These are phyloP conservation scores for Lasioglossum albipes DNA, from an alignment of 1,140 invertebrate species.

Conservation along the genomic window DNA sequence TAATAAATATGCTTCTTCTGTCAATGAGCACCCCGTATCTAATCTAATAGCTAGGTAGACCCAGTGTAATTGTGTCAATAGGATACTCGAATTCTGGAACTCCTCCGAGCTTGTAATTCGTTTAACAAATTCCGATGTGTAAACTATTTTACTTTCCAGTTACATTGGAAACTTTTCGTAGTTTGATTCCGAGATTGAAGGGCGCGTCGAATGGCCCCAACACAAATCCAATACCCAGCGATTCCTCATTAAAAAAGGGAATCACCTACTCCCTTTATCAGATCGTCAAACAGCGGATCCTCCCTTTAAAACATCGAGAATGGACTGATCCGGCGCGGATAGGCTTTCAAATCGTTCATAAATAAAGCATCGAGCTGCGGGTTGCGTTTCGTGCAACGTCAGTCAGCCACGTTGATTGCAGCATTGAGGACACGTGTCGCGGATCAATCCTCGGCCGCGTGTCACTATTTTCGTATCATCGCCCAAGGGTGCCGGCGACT, in stretches of 20 bases:
- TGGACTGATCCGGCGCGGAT: slow-evolving; percentile 52
- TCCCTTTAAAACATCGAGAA: slow-evolving; percentile 61
- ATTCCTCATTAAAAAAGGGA: slow-evolving; percentile 33
- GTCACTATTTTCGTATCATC: slow-evolving; percentile 79
- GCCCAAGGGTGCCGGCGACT: slow-evolving; percentile 59
- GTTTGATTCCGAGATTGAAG: no score
- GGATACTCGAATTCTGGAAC: no score
- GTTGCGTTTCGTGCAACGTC: slow-evolving; percentile 66
- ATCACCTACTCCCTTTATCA: slow-evolving; percentile 39
- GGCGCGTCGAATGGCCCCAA: no score
- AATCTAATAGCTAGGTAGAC: no score
- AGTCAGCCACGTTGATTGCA: slow-evolving; percentile 77
- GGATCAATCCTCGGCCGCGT: slow-evolving; percentile 79
- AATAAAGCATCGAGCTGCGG: slow-evolving; percentile 75
- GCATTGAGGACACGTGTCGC: slow-evolving; percentile 78
- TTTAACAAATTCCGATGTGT: no score
- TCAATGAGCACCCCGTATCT: no score
- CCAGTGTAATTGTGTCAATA: no score
- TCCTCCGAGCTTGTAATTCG: no score
- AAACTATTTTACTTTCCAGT: no score
- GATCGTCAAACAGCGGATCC: slow-evolving; percentile 35
- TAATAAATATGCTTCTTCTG: no score
- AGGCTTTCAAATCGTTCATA: slow-evolving; percentile 75
- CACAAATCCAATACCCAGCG: no score
- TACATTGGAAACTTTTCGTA: no score